Percentiles rank a stretch among this genome's conserved stretches.
Evolutionary conservation across 23 tunicate species (phyloP).

Genomic region (Ascidia mentula): DNA sequence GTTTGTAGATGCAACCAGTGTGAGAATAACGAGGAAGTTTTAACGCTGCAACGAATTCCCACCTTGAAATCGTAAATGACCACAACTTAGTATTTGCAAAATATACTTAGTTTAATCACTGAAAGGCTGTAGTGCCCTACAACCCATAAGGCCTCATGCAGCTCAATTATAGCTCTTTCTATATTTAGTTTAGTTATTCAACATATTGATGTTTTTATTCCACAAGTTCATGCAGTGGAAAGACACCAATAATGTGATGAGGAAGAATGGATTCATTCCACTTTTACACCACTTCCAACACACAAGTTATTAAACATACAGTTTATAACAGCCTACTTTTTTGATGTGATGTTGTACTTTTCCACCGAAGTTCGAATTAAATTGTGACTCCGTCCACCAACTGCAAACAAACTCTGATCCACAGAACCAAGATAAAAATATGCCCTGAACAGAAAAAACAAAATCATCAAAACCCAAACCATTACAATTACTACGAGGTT

Average conservation of each 20-base stretch:
- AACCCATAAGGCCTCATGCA: too few relatives aligned
- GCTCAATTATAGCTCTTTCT: too few relatives aligned
- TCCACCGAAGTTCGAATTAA: slow-evolving; percentile 51
- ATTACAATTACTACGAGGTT: too few relatives aligned
- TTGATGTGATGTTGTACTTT: slow-evolving; percentile 25
- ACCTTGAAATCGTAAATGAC: slow-evolving; percentile 16
- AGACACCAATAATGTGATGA: too few relatives aligned
- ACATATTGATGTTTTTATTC: too few relatives aligned
- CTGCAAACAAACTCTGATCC: slow-evolving; percentile 25
- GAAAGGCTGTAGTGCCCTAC: neutral
- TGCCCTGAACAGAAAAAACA: slow-evolving; percentile 6
- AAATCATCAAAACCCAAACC: neutral
- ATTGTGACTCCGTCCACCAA: slow-evolving; percentile 57
- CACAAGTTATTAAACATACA: too few relatives aligned
- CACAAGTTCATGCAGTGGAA: too few relatives aligned
- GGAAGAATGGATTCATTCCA: too few relatives aligned
- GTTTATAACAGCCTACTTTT: slow-evolving; percentile 24
- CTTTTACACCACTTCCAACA: too few relatives aligned
- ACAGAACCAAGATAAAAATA: slow-evolving; percentile 25
- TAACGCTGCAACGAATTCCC: slow-evolving; percentile 42
- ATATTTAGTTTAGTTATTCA: too few relatives aligned
- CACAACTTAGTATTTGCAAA: neutral
- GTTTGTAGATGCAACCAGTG: slow-evolving; percentile 50
- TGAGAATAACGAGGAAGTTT: slow-evolving; percentile 52
- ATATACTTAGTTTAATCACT: neutral